phyloP scores from a whole-genome alignment of 2,797 vertebrate genomes.

The Chaenodraco wilsoni region DNA sequence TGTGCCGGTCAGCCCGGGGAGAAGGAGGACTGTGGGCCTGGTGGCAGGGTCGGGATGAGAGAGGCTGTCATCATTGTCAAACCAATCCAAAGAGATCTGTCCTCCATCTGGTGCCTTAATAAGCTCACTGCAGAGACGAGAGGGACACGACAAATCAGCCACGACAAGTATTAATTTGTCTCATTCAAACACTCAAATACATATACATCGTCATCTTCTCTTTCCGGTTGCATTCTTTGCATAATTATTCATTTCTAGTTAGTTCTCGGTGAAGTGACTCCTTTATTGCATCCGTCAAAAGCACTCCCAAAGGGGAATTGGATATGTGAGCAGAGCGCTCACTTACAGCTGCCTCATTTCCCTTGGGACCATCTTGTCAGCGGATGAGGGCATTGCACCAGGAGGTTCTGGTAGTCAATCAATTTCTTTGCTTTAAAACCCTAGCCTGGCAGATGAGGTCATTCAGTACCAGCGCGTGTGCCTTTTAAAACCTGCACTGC shows the following conservation, averaged over 20 bases:
- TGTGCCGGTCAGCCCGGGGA: slow-evolving; percentile 97
- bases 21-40: slow-evolving; percentile 92
- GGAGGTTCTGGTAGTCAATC: slow-evolving; percentile 58
- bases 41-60: slow-evolving; percentile 86
- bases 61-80: slow-evolving; percentile 91
- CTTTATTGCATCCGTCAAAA: slow-evolving; percentile 33
- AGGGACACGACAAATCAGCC: slow-evolving; percentile 50
- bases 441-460: slow-evolving; percentile 55
- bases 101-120: slow-evolving; percentile 98
- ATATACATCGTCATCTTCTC: neutral
- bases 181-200: slow-evolving; percentile 1
- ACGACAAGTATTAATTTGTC: slow-evolving; percentile 21
- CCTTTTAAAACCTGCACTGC: slow-evolving; percentile 55
- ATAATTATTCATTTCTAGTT: slow-evolving; percentile 24
- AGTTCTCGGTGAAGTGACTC: slow-evolving; percentile 32
- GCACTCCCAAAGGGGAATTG: slow-evolving; percentile 33
- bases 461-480: slow-evolving; percentile 36
- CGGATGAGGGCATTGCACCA: slow-evolving; percentile 57
- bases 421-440: slow-evolving; percentile 53
- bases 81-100: slow-evolving; percentile 99
- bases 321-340: slow-evolving; percentile 46
- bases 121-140: slow-evolving; percentile 90
- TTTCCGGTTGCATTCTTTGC: slow-evolving; percentile 12
- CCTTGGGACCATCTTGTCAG: slow-evolving; percentile 46
- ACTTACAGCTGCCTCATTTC: slow-evolving; percentile 57